A percentile compares a stretch with the other conserved stretches of the same genome.
These are phyloP conservation scores for Antheraea assamensis DNA, from an alignment of 2,888 invertebrate species.

Conservation along the genomic window DNA sequence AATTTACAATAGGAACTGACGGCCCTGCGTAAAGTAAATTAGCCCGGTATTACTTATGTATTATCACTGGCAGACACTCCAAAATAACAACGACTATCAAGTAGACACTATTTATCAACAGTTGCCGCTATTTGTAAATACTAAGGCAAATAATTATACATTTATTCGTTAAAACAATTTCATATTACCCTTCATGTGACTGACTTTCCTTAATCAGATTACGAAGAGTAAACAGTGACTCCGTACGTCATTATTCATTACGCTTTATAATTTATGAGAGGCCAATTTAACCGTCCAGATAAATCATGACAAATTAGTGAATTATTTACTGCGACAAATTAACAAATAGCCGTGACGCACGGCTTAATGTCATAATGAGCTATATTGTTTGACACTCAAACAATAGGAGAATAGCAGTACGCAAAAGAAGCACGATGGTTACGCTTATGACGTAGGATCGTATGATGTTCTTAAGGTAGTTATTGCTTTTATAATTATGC, in stretches of 20 bases:
- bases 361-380: conserved; percentile 34
- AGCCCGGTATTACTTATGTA: too few species aligned
- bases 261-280: conserved; percentile 52
- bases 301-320: conserved; percentile 69
- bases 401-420: conserved; percentile 34
- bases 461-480: background rate
- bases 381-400: conserved; percentile 40
- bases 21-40: too few species aligned
- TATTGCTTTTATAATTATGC: background rate
- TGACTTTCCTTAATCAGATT: conserved; percentile 25
- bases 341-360: conserved; percentile 65
- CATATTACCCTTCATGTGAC: background rate
- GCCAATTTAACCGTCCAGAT: conserved; percentile 64
- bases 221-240: conserved; percentile 43
- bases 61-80: too few species aligned
- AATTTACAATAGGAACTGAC: too few species aligned
- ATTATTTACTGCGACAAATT: conserved; percentile 56
- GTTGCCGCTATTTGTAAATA: background rate
- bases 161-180: background rate
- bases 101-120: background rate
- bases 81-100: too few species aligned
- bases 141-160: too few species aligned
- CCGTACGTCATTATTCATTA: conserved; percentile 45
- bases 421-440: conserved; percentile 25
- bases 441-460: background rate